Evolutionary conservation across 2,113 vertebrate genomes (phyloP).

Genomic region (Eulacestoma nigropectus): DNA sequence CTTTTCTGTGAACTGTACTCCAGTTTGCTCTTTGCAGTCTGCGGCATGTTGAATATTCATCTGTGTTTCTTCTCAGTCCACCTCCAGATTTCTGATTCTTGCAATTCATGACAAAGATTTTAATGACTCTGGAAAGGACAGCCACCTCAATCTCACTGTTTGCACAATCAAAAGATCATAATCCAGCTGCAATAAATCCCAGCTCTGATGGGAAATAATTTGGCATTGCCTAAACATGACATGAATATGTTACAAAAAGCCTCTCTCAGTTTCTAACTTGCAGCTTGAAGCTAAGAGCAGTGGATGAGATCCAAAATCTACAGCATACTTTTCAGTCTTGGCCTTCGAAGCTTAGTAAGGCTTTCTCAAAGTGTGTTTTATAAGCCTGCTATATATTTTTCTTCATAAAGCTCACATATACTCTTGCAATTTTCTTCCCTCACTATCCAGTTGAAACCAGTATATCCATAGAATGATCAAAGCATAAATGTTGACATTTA

Average conservation of each 20-base stretch:
- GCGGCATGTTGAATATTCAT: neutral
- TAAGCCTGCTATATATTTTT: conserved; percentile 22
- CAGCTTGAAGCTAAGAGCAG: neutral
- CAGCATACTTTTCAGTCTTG: neutral
- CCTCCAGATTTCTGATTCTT: neutral
- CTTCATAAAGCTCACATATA: neutral
- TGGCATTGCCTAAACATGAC: neutral
- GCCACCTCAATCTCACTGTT: neutral
- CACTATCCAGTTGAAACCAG: conserved; percentile 40
- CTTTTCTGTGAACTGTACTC: neutral
- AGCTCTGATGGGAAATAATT: neutral
- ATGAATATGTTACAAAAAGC: neutral
- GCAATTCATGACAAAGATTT: neutral
- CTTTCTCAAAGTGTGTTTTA: conserved; percentile 44
- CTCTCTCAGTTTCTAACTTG: neutral
- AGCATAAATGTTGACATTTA: conserved; percentile 58
- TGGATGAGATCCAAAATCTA: conserved; percentile 42
- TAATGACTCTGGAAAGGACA: neutral
- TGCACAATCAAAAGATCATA: neutral
- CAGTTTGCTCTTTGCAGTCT: neutral
- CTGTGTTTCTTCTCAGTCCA: neutral
- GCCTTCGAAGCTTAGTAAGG: conserved; percentile 20
- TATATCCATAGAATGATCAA: conserved; percentile 58
- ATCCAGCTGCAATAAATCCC: conserved; percentile 7
- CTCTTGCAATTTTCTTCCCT: conserved; percentile 1